Conservation (phyloP, 2,888 invertebrate genomes). For the Melolontha melolontha region DNA sequence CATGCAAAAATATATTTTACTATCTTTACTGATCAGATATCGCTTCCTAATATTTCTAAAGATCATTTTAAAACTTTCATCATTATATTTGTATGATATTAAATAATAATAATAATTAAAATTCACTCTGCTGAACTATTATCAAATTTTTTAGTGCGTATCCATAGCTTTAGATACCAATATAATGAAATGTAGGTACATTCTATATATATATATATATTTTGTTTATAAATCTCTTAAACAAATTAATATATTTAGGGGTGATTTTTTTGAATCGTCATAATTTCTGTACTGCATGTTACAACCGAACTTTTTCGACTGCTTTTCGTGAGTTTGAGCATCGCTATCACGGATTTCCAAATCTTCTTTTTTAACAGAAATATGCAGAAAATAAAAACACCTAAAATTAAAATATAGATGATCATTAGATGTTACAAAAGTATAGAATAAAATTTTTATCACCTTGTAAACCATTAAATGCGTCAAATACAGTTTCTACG, state of each 20-base stretch:
- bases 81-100: no score
- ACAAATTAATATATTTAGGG: neutral
- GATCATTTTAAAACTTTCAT: no score
- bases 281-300: conserved; percentile 15
- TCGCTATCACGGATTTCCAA: conserved; percentile 64
- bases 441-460: conserved; percentile 53
- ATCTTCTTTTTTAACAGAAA: conserved; percentile 78
- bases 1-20: no score
- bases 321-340: neutral
- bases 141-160: no score
- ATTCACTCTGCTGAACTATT: no score
- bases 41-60: no score
- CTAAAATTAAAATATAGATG: conserved; percentile 48
- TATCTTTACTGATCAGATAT: no score
- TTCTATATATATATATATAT: no score
- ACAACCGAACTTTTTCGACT: conserved; percentile 27
- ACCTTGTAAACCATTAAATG: conserved; percentile 78
- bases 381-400: conserved; percentile 77
- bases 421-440: neutral
- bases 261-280: conserved; percentile 9
- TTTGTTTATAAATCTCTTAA: no score
- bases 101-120: no score
- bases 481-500: conserved; percentile 69
- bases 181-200: no score
- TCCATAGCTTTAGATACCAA: no score